Percentiles rank a stretch among this genome's conserved stretches.
phyloP scores from a whole-genome alignment of 1,140 invertebrate genomes.

The Sesamia nonagrioides region DNA sequence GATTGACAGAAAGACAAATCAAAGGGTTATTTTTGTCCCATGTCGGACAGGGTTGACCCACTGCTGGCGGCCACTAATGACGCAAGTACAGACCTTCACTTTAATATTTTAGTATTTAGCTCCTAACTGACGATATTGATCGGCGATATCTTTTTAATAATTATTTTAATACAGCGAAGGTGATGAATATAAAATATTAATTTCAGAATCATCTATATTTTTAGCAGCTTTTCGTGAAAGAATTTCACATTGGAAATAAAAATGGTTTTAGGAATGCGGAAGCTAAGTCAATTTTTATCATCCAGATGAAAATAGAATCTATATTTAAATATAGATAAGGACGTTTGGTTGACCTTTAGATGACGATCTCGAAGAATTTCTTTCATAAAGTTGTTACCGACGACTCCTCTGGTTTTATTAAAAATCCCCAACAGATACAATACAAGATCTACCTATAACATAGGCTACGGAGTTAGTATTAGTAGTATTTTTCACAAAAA shows the following conservation, averaged over 20 bases:
- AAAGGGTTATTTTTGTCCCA: constrained; percentile 51
- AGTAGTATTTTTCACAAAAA: not conserved
- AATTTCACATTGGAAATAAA: not conserved
- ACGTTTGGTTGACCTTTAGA: not conserved
- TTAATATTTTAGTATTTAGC: constrained; percentile 48
- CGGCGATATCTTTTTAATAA: constrained; percentile 11
- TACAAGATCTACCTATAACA: not conserved
- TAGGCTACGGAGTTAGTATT: not conserved
- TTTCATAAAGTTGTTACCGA: too few species aligned
- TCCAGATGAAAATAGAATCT: not conserved
- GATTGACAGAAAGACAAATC: constrained; percentile 55
- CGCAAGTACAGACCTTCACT: constrained; percentile 50
- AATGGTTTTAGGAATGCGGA: not conserved
- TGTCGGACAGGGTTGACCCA: constrained; percentile 53
- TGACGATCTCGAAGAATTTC: not conserved
- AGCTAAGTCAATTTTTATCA: not conserved
- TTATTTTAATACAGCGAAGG: constrained; percentile 17
- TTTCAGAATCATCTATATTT: not conserved
- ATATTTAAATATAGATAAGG: not conserved
- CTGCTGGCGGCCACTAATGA: constrained; percentile 52
- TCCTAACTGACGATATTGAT: constrained; percentile 15
- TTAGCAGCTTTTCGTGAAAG: not conserved
- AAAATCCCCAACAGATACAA: not conserved
- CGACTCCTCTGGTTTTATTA: too few species aligned
- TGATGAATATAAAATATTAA: not conserved